Evolutionary conservation across 2,113 vertebrate genomes (phyloP).

Genomic region (Lota lota): DNA sequence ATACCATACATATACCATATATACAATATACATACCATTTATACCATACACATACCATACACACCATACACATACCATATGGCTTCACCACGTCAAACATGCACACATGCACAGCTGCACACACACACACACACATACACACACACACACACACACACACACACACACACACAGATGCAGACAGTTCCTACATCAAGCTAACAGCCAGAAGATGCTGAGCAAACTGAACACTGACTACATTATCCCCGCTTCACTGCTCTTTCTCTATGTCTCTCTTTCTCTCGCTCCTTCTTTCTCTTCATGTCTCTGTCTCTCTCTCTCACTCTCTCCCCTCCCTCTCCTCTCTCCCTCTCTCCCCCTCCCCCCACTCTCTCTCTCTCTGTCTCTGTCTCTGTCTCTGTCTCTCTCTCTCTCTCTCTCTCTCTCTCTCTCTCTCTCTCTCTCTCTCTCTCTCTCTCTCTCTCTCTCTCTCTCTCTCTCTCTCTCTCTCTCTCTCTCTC

Average conservation of each 20-base stretch:
- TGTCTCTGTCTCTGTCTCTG: no score
- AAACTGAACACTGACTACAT: conserved; percentile 50
- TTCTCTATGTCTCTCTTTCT: conserved; percentile 18
- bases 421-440: conserved; percentile 27
- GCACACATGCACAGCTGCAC: background rate
- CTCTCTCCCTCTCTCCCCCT: background rate
- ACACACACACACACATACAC: background rate
- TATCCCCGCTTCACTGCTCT: conserved; percentile 53
- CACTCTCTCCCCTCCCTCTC: conserved; percentile 13
- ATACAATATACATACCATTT: background rate
- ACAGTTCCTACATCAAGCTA: conserved; percentile 40
- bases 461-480: no score
- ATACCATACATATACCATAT: background rate
- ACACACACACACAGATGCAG: no score
- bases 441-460: conserved; percentile 22
- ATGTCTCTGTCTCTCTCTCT: no score
- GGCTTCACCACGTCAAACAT: background rate
- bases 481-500: no score
- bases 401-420: background rate
- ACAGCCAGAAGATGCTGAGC: conserved; percentile 60
- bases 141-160: no score
- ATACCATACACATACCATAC: background rate
- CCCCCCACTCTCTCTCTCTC: no score
- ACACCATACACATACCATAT: background rate
- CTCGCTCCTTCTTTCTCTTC: no score